These are phyloP conservation scores for Coelopa frigida DNA, from an alignment of 1,140 invertebrate species.

Conservation along the genomic window DNA sequence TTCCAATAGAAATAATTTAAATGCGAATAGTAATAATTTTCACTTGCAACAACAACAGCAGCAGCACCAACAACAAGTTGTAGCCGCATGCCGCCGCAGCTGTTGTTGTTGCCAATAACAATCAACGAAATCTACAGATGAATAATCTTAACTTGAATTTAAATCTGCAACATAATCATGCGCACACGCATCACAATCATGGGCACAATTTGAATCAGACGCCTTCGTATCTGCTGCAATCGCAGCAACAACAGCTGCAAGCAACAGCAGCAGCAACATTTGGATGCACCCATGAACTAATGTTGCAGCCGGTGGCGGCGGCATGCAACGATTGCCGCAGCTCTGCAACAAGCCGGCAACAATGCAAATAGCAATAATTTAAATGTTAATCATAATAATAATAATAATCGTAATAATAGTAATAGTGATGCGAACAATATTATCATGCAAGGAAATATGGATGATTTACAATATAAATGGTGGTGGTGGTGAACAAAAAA, in stretches of 20 bases:
- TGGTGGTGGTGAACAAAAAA: constrained; percentile 39
- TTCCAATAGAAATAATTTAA: constrained; percentile 41
- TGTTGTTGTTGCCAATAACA: constrained; percentile 29
- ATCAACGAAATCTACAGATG: constrained; percentile 34
- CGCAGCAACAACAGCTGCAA: constrained; percentile 7
- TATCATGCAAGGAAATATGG: constrained; percentile 42
- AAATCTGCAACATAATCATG: constrained; percentile 16
- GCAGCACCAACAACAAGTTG: constrained; percentile 36
- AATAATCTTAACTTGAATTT: constrained; percentile 40
- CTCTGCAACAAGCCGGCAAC: constrained; percentile 32
- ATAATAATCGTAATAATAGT: constrained; percentile 24
- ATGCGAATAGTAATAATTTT: constrained; percentile 28
- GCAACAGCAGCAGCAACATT: constrained; percentile 2
- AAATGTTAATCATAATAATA: constrained; percentile 37
- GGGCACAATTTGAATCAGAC: constrained; percentile 18
- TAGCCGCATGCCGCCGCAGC: constrained; percentile 37
- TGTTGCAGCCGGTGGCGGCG: constrained; percentile 19
- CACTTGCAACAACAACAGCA: constrained; percentile 24
- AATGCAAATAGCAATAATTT: constrained; percentile 38
- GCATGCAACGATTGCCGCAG: constrained; percentile 36
- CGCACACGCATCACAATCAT: constrained; percentile 22
- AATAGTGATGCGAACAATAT: constrained; percentile 38
- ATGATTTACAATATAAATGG: constrained; percentile 44
- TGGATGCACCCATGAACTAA: constrained; percentile 24
- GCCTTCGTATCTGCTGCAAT: constrained; percentile 1